A percentile compares a stretch with the other conserved stretches of the same genome.
Evolutionary conservation across 92 coral and sea anemone species (phyloP).

Genomic region (Phenganax subtilis): DNA sequence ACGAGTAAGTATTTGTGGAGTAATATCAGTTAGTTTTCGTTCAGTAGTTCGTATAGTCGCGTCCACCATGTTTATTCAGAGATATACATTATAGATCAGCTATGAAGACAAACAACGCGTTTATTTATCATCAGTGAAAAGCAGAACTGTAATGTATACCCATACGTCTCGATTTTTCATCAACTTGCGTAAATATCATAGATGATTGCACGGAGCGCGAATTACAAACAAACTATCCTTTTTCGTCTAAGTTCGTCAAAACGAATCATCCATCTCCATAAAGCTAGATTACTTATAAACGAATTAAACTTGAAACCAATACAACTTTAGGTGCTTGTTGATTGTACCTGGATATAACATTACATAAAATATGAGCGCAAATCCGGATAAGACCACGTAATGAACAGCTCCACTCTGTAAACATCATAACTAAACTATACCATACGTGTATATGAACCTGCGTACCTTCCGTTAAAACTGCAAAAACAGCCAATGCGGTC

Average conservation of each 20-base stretch:
- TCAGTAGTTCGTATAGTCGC: no score
- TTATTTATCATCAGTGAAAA: no score
- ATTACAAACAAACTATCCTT: no score
- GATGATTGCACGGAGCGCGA: no score
- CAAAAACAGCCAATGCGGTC: neutral
- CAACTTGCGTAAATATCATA: no score
- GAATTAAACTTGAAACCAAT: neutral
- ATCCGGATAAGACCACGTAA: neutral
- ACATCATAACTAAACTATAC: neutral
- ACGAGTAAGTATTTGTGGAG: no score
- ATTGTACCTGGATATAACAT: constrained; percentile 3
- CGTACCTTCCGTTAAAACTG: neutral
- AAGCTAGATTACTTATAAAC: neutral
- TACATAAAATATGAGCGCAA: constrained; percentile 1
- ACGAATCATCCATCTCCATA: neutral
- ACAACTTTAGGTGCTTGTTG: neutral
- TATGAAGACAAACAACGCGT: no score
- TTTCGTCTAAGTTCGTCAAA: neutral
- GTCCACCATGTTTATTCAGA: no score
- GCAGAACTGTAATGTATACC: no score
- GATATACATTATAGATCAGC: no score
- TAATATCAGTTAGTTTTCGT: no score
- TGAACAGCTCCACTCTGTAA: constrained; percentile 6
- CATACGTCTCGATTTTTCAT: no score
- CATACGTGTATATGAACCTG: neutral